Evolutionary conservation across 2,888 invertebrate genomes (phyloP).

Genomic region (Bursaphelenchus okinawaensis): DNA sequence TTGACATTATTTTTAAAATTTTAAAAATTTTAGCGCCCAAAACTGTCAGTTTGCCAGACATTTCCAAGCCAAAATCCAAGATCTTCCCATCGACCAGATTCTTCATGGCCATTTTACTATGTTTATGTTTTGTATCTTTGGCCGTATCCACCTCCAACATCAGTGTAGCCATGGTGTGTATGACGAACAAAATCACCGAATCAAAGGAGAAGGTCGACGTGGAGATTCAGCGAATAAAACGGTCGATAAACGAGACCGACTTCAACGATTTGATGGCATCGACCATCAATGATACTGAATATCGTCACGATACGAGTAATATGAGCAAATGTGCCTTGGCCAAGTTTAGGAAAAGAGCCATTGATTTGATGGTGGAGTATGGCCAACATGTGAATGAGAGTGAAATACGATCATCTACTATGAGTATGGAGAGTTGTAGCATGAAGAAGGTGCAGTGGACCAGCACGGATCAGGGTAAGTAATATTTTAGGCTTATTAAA

Average conservation of each 20-base stretch:
- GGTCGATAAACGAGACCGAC: not conserved
- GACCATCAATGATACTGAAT: not conserved
- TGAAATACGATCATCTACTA: slow-evolving; percentile 27
- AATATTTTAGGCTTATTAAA: too few species aligned
- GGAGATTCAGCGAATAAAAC: not conserved
- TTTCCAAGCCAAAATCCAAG: slow-evolving; percentile 17
- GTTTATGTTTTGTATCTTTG: slow-evolving; percentile 42
- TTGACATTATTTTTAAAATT: not conserved
- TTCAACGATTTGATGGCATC: not conserved
- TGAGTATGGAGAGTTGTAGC: slow-evolving; percentile 37
- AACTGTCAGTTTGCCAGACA: not conserved
- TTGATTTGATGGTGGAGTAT: slow-evolving; percentile 18
- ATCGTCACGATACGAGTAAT: not conserved
- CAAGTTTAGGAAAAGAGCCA: slow-evolving; percentile 27
- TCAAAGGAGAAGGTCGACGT: not conserved
- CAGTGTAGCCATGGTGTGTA: slow-evolving; percentile 39
- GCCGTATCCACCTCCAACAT: slow-evolving; percentile 20
- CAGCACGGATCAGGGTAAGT: slow-evolving; percentile 42
- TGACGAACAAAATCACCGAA: slow-evolving; percentile 32
- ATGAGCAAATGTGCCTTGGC: slow-evolving; percentile 21
- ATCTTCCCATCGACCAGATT: slow-evolving; percentile 31
- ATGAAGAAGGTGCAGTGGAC: slow-evolving; percentile 40
- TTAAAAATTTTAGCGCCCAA: not conserved
- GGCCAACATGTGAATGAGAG: slow-evolving; percentile 15
- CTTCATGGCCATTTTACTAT: slow-evolving; percentile 40